Evolutionary conservation across 53 echinoderm and acorn worm species (phyloP), one percentile per base, ranked within the genome.

Genomic region (Holothuria scabra): DNA sequence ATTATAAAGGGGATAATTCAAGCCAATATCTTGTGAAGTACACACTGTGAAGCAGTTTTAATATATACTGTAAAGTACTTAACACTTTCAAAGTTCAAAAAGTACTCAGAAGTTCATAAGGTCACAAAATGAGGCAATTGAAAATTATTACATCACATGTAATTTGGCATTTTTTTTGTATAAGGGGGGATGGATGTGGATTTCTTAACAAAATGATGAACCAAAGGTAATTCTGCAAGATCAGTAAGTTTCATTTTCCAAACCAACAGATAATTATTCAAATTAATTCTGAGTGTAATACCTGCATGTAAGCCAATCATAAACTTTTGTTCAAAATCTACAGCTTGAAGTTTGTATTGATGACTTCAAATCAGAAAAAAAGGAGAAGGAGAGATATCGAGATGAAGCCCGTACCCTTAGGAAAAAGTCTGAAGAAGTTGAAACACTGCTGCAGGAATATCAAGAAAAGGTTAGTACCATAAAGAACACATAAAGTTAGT

Each of bases 281-380:
- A 1, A 31, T 21, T 28, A 12, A 31, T 12, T 3, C 0, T 64
- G 16, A 0, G 22, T n/a, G 3, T 46, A 7, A 48, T 76, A 24
- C 2, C 16, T 3, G 6, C 3, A 30, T n/a, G 9, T 80, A 2
- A 80, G 19, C 34, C 19, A 24, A 44, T 75, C 44, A 46, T 75
- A 8, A 64, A 41, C 20, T 12, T 64, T 52, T 52, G 18, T 52
- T 16, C 52, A 16, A 14, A 52, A 52, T 52, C 52, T 14, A 20
- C 64, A 81, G 82, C 46, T 81, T 41, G 63, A 61, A 38, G 59
- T 81, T 33, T 81, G 82, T 49, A 81, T 81, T 8, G 82, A 81
- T 59, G 82, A 81, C 19, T 81, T 81, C 82, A 81, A 46, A 28
- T 31, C 37, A 23, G 82, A 81, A 44, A 81, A 48, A 48, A 81